phyloP scores from a whole-genome alignment of 2,113 vertebrate genomes.

The Odobenus rosmarus region DNA sequence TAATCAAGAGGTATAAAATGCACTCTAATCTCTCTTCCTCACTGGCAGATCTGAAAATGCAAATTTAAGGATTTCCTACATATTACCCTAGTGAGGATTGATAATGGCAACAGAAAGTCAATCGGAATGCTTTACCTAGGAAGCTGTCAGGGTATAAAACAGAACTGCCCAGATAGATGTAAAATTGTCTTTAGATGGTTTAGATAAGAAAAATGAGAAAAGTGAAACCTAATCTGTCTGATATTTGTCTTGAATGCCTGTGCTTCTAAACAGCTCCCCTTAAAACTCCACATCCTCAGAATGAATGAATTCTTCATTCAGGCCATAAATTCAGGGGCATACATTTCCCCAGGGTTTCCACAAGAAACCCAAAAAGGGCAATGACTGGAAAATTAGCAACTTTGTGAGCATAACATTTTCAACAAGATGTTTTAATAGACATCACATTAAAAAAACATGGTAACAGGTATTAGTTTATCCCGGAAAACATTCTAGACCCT shows the following conservation, averaged over 20 bases:
- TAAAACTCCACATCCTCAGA: not conserved
- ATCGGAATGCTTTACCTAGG: not conserved
- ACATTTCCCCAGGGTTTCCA: not conserved
- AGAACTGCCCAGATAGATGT: not conserved
- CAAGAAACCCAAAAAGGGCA: not conserved
- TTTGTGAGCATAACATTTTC: not conserved
- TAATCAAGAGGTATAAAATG: conserved; percentile 2
- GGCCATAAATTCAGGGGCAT: not conserved
- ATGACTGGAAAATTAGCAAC: not conserved
- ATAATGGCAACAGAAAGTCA: not conserved
- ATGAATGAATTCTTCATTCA: conserved; percentile 46
- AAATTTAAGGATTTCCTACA: not conserved
- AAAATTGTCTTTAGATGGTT: not conserved
- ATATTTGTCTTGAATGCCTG: conserved; percentile 31
- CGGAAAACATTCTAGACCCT: not conserved
- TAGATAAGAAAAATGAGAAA: conserved; percentile 55
- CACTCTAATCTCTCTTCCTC: not conserved
- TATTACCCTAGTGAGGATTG: not conserved
- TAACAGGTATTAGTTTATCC: not conserved
- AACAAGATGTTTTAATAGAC: not conserved
- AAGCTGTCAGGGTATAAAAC: conserved; percentile 18
- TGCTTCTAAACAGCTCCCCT: not conserved
- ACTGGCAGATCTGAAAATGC: not conserved
- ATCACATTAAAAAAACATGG: not conserved
- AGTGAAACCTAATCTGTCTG: not conserved